These are phyloP conservation scores for Halesus radiatus DNA, from an alignment of 1,140 invertebrate species.

Conservation along the genomic window DNA sequence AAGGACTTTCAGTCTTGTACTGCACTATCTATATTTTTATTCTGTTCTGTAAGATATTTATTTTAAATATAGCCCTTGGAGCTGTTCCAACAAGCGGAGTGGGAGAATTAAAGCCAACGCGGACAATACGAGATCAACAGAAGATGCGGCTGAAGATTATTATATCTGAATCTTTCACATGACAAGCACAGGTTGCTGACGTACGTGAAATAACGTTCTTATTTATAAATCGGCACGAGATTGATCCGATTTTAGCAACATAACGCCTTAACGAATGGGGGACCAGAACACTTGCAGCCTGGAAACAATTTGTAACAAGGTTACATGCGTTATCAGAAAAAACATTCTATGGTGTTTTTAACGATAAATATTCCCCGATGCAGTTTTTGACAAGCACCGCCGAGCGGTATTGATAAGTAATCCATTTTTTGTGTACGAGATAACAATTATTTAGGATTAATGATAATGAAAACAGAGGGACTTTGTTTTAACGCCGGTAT, in stretches of 20 bases:
- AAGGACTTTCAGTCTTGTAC: neutral
- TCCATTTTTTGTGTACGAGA: too few species aligned
- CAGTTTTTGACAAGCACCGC: too few species aligned
- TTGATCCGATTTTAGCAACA: neutral
- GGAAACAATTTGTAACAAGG: neutral
- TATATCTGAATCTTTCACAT: constrained; percentile 11
- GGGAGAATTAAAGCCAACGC: constrained; percentile 4
- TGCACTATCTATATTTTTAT: constrained; percentile 3
- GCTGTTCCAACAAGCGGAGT: neutral
- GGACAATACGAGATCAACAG: neutral
- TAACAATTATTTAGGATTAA: too few species aligned
- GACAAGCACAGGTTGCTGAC: constrained; percentile 7
- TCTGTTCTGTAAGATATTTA: constrained; percentile 11
- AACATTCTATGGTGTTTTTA: too few species aligned
- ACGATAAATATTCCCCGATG: too few species aligned
- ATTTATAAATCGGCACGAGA: neutral
- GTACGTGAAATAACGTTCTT: neutral
- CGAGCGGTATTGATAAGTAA: too few species aligned
- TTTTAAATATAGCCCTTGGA: constrained; percentile 28
- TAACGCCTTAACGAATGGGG: neutral
- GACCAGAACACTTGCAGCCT: neutral
- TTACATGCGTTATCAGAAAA: too few species aligned
- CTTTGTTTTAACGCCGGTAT: too few species aligned
- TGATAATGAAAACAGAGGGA: too few species aligned
- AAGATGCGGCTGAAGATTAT: neutral